Evolutionary conservation across 64 coral and sea anemone species (phyloP).

Genomic region (Cladopsammia gracilis): DNA sequence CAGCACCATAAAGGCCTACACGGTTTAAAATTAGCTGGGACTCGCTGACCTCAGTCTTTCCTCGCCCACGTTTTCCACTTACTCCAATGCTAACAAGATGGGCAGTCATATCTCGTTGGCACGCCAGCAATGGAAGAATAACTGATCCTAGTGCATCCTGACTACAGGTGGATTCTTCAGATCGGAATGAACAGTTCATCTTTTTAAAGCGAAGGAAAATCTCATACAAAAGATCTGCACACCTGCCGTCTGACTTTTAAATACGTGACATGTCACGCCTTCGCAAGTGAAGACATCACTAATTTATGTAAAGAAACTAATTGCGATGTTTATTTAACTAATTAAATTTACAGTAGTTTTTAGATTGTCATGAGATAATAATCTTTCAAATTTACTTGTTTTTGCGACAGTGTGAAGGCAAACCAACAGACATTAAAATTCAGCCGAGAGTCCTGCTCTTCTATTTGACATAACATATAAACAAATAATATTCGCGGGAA

Average conservation of each 20-base stretch:
- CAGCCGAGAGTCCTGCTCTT: too few relatives aligned
- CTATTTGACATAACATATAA: too few relatives aligned
- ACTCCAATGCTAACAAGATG: constrained; percentile 28
- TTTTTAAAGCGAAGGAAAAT: neutral
- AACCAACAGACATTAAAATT: too few relatives aligned
- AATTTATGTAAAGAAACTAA: neutral
- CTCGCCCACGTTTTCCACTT: constrained; percentile 45
- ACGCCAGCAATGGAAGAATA: constrained; percentile 51
- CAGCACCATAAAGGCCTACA: constrained; percentile 17
- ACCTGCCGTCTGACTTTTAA: neutral
- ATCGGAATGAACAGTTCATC: constrained; percentile 41
- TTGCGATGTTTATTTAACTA: neutral
- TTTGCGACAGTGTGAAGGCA: neutral
- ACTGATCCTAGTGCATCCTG: constrained; percentile 14
- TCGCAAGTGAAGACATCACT: neutral
- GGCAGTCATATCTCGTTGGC: constrained; percentile 31
- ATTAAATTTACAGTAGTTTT: neutral
- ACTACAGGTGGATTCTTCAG: constrained; percentile 30
- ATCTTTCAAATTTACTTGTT: neutral
- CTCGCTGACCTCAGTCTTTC: constrained; percentile 32
- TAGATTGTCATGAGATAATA: neutral
- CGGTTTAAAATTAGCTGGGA: constrained; percentile 46
- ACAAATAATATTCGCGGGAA: too few relatives aligned
- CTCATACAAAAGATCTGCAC: neutral
- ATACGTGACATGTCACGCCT: neutral